These are phyloP conservation scores for Fulica atra DNA, from an alignment of 2,113 vertebrate genomes.

Conservation along the genomic window DNA sequence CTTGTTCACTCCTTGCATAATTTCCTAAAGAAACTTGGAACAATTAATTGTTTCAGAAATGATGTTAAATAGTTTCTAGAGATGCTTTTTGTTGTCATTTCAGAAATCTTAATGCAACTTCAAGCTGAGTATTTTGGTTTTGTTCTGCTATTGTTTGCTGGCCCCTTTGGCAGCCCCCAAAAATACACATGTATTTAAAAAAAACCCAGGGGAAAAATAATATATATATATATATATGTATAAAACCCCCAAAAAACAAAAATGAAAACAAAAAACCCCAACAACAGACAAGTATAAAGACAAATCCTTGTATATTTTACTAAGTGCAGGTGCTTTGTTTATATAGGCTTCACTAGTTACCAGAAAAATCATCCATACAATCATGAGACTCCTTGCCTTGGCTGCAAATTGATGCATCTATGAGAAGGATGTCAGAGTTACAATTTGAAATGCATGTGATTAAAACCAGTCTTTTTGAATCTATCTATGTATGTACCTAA, in stretches of 20 bases:
- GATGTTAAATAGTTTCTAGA: background rate
- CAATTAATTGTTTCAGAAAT: slow-evolving; percentile 12
- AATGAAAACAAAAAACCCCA: too few species aligned
- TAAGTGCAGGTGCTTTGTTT: background rate
- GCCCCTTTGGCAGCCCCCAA: background rate
- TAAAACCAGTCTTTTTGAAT: background rate
- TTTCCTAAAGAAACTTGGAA: slow-evolving; percentile 47
- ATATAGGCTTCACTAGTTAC: background rate
- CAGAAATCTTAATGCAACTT: background rate
- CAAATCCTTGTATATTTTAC: background rate
- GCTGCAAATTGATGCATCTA: background rate
- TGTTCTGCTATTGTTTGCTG: background rate
- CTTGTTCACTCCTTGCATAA: slow-evolving; percentile 58
- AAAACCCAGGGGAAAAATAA: background rate
- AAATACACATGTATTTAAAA: background rate
- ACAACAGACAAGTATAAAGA: background rate
- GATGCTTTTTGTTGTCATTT: background rate
- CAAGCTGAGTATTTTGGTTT: background rate
- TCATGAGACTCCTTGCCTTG: background rate
- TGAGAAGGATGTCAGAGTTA: background rate
- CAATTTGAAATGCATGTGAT: background rate
- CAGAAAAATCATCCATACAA: background rate
- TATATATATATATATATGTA: too few species aligned
- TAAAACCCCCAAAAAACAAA: too few species aligned
- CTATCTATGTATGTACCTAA: background rate